Evolutionary conservation across 2,113 vertebrate genomes (phyloP), one percentile per base, ranked within the genome.

Genomic region (Pterophyllum scalare): DNA sequence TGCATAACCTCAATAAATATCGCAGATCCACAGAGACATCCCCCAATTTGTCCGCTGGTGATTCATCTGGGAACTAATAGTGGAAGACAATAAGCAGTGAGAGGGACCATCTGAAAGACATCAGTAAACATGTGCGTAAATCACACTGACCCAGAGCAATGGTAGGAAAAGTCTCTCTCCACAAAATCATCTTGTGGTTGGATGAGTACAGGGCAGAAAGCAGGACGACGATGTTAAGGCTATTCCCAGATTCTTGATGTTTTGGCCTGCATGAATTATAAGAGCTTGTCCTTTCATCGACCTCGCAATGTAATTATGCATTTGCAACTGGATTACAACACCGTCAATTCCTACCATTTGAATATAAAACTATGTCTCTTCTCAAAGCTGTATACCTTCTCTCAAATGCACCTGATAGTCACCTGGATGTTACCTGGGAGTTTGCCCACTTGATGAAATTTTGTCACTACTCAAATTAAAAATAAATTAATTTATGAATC

Each of bases 1-100:
- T 94, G 91, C 81, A 70, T 93, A 92, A 95, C 93, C 94, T 92
- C 94, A 94, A 93, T 95, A 96, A 95, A 96, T 94, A 92, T 93
- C 52, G 22, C 81, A 46, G 58, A 24, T 88, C 92, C 92, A 4
- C 80, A 62, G 91, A 88, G 94, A 91, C 86, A 14, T 84, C 87
- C 79, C 83, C 83, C 90, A 93, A 94, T 94, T 93, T 94, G 94
- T 95, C 93, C 90, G 82, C 91, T 89, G 61, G 85, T 91, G 92
- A 94, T 91, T 94, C 93, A 91, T 95, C 91, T 92, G 94, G 94
- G 95, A 95, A 94, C 90, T 95, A 94, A 94, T 94, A 93, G 88
- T 89, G 84, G 86, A 91, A 93, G 94, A 95, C 94, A 94, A 93
- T 93, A 92, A 91, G 81, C 89, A 84, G 90, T 22, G 49, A 92